phyloP scores from a whole-genome alignment of 2,888 invertebrate genomes.

The Argyresthia albistria region DNA sequence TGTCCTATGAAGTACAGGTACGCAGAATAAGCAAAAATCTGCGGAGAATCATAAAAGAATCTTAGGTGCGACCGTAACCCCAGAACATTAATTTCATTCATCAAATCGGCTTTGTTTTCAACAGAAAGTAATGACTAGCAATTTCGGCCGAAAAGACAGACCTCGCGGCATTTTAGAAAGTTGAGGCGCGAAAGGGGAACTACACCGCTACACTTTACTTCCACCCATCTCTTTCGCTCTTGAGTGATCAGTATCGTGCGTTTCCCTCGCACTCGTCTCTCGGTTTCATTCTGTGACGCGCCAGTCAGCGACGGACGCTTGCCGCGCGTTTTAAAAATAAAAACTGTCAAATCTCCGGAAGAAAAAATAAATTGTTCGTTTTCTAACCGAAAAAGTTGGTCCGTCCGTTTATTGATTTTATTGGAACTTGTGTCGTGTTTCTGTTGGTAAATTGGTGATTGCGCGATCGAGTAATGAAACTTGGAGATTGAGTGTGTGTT shows the following conservation, averaged over 20 bases:
- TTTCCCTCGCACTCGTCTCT: conserved; percentile 38
- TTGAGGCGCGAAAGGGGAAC: conserved; percentile 62
- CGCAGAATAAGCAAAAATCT: too few species aligned
- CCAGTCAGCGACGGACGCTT: conserved; percentile 30
- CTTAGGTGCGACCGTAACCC: too few species aligned
- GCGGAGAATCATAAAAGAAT: too few species aligned
- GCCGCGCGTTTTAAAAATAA: not conserved
- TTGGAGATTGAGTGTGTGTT: not conserved
- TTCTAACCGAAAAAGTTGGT: too few species aligned
- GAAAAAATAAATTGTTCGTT: not conserved
- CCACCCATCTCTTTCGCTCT: conserved; percentile 30
- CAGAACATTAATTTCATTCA: not conserved
- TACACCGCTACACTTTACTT: conserved; percentile 63
- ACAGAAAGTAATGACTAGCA: conserved; percentile 9
- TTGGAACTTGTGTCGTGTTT: too few species aligned
- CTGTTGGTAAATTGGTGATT: too few species aligned
- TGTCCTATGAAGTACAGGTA: too few species aligned
- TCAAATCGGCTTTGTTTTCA: not conserved
- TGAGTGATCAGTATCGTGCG: conserved; percentile 15
- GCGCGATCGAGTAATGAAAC: too few species aligned
- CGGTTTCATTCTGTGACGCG: conserved; percentile 32
- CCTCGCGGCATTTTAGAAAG: conserved; percentile 63
- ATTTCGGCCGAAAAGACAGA: conserved; percentile 23
- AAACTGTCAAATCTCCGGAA: not conserved
- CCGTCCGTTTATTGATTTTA: too few species aligned